Conservation (phyloP, 2,888 invertebrate genomes). For the Dugesia japonica region DNA sequence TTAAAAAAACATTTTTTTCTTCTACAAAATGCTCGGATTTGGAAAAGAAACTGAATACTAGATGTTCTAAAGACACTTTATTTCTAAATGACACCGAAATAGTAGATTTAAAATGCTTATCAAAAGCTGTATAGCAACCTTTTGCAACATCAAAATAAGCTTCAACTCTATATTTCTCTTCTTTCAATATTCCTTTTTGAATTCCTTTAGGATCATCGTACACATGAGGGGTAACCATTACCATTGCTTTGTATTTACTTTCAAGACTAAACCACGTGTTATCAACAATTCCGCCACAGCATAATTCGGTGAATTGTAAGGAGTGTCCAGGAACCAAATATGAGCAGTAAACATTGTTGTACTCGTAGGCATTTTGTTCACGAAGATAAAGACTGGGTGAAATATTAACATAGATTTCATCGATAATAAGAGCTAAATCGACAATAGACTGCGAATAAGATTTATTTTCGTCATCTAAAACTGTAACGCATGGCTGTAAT, state of each 20-base stretch:
- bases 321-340: neutral
- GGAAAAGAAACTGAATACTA: neutral
- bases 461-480: constrained; percentile 2
- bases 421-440: neutral
- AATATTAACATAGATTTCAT: neutral
- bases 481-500: neutral
- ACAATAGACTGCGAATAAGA: neutral
- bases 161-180: constrained; percentile 6
- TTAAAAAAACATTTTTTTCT: constrained; percentile 7
- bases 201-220: constrained; percentile 2
- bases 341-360: neutral
- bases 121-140: neutral
- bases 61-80: neutral
- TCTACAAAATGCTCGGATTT: neutral
- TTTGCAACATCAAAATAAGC: constrained; percentile 2
- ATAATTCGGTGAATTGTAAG: neutral
- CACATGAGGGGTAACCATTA: neutral
- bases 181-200: constrained; percentile 1
- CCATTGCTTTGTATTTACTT: neutral
- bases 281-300: neutral
- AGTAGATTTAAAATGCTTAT: neutral
- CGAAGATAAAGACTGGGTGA: neutral
- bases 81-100: neutral
- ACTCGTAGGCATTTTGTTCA: neutral
- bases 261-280: neutral